phyloP scores from a whole-genome alignment of 1,140 invertebrate genomes.

The Calliphora vicina region DNA sequence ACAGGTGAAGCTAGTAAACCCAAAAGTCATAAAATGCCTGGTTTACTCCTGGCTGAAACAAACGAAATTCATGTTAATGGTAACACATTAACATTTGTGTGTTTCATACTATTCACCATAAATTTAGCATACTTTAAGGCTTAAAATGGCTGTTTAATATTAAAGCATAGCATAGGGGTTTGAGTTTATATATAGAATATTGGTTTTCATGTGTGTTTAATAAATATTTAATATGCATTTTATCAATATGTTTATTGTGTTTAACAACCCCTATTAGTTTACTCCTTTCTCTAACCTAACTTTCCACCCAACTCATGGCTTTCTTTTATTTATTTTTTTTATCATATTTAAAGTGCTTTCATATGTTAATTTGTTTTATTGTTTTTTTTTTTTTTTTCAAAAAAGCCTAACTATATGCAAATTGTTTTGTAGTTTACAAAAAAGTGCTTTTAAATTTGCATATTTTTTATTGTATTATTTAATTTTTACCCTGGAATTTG shows the following conservation, averaged over 20 bases:
- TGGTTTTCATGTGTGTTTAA: background rate
- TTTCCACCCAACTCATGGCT: background rate
- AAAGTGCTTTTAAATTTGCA: slow-evolving; percentile 9
- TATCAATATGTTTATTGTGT: background rate
- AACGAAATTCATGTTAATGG: background rate
- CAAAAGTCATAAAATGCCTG: background rate
- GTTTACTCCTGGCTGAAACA: background rate
- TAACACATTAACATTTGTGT: background rate
- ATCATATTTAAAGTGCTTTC: background rate
- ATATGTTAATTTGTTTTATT: background rate
- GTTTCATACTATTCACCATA: background rate
- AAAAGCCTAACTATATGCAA: slow-evolving; percentile 2
- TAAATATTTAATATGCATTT: background rate
- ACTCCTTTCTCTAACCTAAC: no score
- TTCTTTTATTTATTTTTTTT: background rate
- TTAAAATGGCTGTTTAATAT: background rate
- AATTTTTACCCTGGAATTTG: no score
- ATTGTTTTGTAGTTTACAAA: background rate
- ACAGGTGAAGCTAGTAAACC: background rate
- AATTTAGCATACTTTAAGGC: background rate
- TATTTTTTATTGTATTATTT: slow-evolving; percentile 5
- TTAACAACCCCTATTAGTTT: background rate
- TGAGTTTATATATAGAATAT: background rate
- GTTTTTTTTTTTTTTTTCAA: no score
- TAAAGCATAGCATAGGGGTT: background rate